Base-by-base conservation (phyloP, 2,797 vertebrate species). In the Phalanger gymnotis region DNA sequence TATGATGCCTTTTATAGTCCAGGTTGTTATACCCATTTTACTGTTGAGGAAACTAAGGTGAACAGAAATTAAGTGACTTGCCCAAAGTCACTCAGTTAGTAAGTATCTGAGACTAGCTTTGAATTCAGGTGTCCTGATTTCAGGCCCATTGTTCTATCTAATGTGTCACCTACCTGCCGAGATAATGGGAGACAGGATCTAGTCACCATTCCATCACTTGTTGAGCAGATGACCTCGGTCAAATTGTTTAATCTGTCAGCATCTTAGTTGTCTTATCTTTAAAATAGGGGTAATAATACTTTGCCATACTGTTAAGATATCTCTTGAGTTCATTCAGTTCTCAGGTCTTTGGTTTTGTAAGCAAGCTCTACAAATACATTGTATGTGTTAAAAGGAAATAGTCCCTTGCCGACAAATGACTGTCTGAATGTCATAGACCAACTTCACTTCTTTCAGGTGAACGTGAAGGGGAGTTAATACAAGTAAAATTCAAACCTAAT, bases 331-430 rank as follows among this genome's bases (percentile, higher is more conserved):
- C 58, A 94, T 95, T 90, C 31, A 94, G n/a, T 94, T 91, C 90
- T 95, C 34, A 94, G 95, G 92, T 27, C 90, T 90, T 47, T 92
- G 16, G n/a, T 95, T 95, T 92, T 92, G 87, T 95, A 51, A 95
- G 13, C 40, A 87, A 87, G 40, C 9, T 51, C 73, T 47, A 51
- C 40, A 87, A 51, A 87, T 51, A 53, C 57, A 90, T 93, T 56
- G 51, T 22, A 92, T 90, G 2, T 54, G 6, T 58, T 91, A 92
- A 91, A 94, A 89, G 57, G 66, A 58, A n/a, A 93, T 56, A 1
- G 0, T 89, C 22, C 92, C 57, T 90, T 94, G 30, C 91, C 28
- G 53, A 55, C 10, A 93, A 95, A 47, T 28, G 56, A 81, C 81
- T 31, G 34, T 40, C 7, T 81, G 73, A 87, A 87, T 47, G 73